Evolutionary conservation across 37 sponge, comb jelly and placozoan species (phyloP).

Genomic region (Ephydatia muelleri): DNA sequence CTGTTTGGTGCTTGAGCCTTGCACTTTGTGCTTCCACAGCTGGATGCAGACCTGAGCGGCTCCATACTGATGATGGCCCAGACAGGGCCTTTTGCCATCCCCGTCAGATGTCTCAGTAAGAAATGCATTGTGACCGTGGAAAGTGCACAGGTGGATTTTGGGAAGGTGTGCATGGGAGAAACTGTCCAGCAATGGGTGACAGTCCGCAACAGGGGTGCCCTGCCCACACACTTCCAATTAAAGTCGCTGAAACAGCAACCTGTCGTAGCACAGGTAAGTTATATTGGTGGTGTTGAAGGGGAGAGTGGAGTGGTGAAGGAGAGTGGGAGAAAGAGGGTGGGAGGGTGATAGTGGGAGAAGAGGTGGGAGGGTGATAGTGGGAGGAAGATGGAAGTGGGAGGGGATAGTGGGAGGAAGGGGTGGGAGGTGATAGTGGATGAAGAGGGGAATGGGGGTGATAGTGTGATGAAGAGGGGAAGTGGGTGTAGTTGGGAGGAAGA

Average conservation of each 20-base stretch:
- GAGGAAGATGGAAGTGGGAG: too few relatives aligned
- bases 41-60: slow-evolving; percentile 78
- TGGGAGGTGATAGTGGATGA: too few relatives aligned
- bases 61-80: slow-evolving; percentile 74
- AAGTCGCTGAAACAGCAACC: too few relatives aligned
- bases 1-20: too few relatives aligned
- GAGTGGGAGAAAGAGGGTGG: too few relatives aligned
- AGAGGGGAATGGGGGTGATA: too few relatives aligned
- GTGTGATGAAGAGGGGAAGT: too few relatives aligned
- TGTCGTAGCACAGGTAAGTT: neutral
- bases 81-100: slow-evolving; percentile 91
- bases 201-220: slow-evolving; percentile 77
- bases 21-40: slow-evolving; percentile 20
- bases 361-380: neutral
- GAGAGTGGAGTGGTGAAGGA: too few relatives aligned
- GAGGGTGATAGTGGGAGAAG: neutral
- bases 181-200: slow-evolving; percentile 35
- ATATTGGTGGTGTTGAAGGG: neutral
- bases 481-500: too few relatives aligned
- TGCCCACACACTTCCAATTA: slow-evolving; percentile 68
- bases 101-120: slow-evolving; percentile 76
- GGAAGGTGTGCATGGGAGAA: slow-evolving; percentile 85
- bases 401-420: too few relatives aligned
- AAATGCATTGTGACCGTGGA: slow-evolving; percentile 53
- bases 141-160: slow-evolving; percentile 66